Evolutionary conservation across 2,888 invertebrate species (phyloP), one percentile per base, ranked within the genome.

Genomic region (Sinodicranocentrus sp.): DNA sequence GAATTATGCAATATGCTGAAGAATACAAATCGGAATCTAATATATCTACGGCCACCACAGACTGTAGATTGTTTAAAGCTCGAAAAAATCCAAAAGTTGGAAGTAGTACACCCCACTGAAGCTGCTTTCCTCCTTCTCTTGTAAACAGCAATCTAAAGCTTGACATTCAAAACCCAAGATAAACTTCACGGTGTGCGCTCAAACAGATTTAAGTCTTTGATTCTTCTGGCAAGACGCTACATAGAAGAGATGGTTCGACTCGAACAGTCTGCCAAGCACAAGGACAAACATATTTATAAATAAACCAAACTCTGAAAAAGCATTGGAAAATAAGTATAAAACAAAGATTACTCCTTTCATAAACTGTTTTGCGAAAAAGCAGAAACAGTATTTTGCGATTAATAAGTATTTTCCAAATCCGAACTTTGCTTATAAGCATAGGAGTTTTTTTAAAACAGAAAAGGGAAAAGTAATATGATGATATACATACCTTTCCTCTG

Each of bases 161-260:
- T 82, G 75, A 70, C 82, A 82, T 82, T 82, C 75, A 75, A 39
- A 80, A 65, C 25, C 54, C 48, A 33, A 25, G 33, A 21, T 15
- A 3, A 43, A 19, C 6, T 19, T 19, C 33, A 10, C 48, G 15
- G 54, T 19, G 13, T 21, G 25, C 48, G 23, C 28, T 8, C 21
- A n/a, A 15, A 10, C 48, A 48, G 15, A 19, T 13, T 57, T 44
- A 8, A 21, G 28, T 19, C 13, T 21, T 33, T 52, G 21, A 26
- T 44, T 19, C n/a, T 43, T 13, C 43, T 21, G 43, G 21, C 65
- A 65, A 23, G 28, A 65, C 17, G 43, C 3, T 26, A 43, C 25
- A 15, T 48, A 76, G 28, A 2, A 43, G 28, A 28, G 65, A 23
- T 80, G 72, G 79, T 63, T 80, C 79, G 71, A 72, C 48, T 39